Evolutionary conservation across 2,888 invertebrate genomes (phyloP), one percentile per base, ranked within the genome.

Genomic region (Chrysodeixis includens): DNA sequence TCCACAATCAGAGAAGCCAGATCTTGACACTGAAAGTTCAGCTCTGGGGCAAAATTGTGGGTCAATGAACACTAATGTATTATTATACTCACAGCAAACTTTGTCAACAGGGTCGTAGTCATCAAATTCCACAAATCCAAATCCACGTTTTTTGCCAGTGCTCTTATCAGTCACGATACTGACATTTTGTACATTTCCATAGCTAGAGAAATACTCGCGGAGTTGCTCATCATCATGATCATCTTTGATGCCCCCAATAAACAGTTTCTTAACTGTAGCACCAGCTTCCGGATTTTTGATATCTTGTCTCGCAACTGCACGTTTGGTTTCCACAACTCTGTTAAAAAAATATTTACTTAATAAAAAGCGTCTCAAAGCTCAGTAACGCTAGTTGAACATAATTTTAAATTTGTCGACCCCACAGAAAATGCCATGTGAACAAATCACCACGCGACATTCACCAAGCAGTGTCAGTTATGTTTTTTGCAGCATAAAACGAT

Each of bases 81-180:
- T 56, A n/a, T 49, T 40, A 82, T 84, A 97, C 98, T 97, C 95
- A 98, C 98, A 96, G 86, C 98, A 98, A 89, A 99, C 98, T 96
- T 99, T 99, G 90, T 99, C 99, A 64, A 99, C 99, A 4, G 99
- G 97, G 92, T 99, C 99, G 87, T 99, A 99, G 89, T 99, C 99
- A 86, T 99, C 98, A 90, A 99, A 99, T 90, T 99, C 99, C 44
- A 99, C 97, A 90, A 99, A 99, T 30, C 98, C 99, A 91, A 99
- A 99, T 5, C 99, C 99, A 82, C 99, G 96, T 82, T 98, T 98
- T 91, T 99, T 99, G 61, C 98, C 98, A 0, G 98, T 98, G 71
- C 97, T 97, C 84, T 99, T 99, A 87, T 99, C 99, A 10, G 97
- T 97, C 1, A 99, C 99, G 84, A 99, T 97, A 82, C 98, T 98